phyloP scores from a whole-genome alignment of 2,888 invertebrate species.

The Drosophila eohydei region DNA sequence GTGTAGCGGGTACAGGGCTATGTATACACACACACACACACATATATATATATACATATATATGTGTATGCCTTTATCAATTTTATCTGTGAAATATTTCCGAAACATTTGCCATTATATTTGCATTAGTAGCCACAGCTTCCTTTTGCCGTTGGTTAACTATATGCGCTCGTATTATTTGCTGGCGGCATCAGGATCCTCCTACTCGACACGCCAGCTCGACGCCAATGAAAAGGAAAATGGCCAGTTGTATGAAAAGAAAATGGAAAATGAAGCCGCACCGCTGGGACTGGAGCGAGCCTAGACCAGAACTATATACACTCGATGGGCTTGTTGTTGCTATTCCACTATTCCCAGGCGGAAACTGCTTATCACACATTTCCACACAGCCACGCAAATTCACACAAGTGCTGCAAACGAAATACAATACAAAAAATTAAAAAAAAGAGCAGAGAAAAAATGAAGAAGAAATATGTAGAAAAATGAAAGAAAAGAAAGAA shows the following conservation, averaged over 20 bases:
- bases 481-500: slow-evolving; percentile 25
- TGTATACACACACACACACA: too few species aligned
- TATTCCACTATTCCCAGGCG: slow-evolving; percentile 74
- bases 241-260: slow-evolving; percentile 31
- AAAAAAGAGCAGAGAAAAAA: slow-evolving; percentile 24
- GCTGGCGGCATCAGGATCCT: slow-evolving; percentile 47
- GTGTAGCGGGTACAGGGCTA: too few species aligned
- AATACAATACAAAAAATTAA: slow-evolving; percentile 61
- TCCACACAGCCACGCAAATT: slow-evolving; percentile 75
- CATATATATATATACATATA: not conserved
- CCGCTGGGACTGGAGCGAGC: slow-evolving; percentile 14
- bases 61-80: slow-evolving; percentile 72
- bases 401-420: slow-evolving; percentile 61
- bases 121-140: slow-evolving; percentile 80
- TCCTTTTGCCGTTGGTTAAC: slow-evolving; percentile 66
- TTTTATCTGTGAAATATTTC: slow-evolving; percentile 81
- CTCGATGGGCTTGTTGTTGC: slow-evolving; percentile 30
- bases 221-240: slow-evolving; percentile 78
- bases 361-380: slow-evolving; percentile 83
- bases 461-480: slow-evolving; percentile 10
- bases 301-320: slow-evolving; percentile 40
- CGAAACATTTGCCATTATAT: slow-evolving; percentile 82
- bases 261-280: slow-evolving; percentile 15
- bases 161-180: slow-evolving; percentile 28
- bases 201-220: slow-evolving; percentile 48